phyloP scores from a whole-genome alignment of 2,797 vertebrate species.

The Sebastes diaconus region DNA sequence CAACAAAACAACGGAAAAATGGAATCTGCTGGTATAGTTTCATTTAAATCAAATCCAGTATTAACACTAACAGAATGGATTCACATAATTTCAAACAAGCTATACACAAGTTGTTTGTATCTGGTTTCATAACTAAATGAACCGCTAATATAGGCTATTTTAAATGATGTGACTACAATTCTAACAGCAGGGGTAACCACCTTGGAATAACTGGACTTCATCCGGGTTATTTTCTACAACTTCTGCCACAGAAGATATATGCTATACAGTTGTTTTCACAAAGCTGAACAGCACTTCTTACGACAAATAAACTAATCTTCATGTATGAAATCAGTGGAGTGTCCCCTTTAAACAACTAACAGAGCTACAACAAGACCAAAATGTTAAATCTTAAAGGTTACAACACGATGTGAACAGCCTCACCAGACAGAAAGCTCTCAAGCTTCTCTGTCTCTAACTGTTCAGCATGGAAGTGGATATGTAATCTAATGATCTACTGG shows the following conservation, averaged over 20 bases:
- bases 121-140: neutral
- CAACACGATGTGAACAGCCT: neutral
- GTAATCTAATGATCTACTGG: conserved; percentile 45
- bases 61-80: neutral
- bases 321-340: neutral
- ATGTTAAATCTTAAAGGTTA: neutral
- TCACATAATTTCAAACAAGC: neutral
- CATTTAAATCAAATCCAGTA: neutral
- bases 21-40: neutral
- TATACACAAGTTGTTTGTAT: neutral
- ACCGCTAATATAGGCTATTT: neutral
- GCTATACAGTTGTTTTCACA: neutral
- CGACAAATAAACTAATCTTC: neutral
- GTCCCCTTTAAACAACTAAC: neutral
- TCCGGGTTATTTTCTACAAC: too few species aligned
- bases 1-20: neutral
- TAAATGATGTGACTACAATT: too few species aligned
- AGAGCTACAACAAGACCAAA: neutral
- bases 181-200: too few species aligned
- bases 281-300: neutral
- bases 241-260: too few species aligned
- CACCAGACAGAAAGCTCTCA: neutral
- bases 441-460: neutral
- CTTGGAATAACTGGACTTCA: too few species aligned
- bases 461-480: conserved; percentile 26